Evolutionary conservation across 2,113 vertebrate species (phyloP).

Genomic region (Lates calcarifer): DNA sequence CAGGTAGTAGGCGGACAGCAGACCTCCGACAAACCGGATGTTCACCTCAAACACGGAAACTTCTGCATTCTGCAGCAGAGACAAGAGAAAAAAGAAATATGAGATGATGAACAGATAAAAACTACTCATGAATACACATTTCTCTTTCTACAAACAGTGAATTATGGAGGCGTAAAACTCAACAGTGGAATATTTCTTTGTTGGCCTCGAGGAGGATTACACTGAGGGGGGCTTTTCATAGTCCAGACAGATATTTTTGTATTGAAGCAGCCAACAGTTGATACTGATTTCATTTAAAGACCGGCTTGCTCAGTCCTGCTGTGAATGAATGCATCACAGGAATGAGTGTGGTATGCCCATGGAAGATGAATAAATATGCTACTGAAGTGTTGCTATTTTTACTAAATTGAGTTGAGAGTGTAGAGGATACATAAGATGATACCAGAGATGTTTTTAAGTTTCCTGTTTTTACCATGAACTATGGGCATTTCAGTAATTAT

Average conservation of each 20-base stretch:
- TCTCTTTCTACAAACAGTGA: not conserved
- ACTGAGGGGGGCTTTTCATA: slow-evolving; percentile 4
- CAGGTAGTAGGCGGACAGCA: slow-evolving; percentile 97
- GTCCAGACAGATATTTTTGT: slow-evolving; percentile 17
- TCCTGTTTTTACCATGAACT: not conserved
- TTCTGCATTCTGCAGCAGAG: slow-evolving; percentile 90
- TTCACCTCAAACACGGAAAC: slow-evolving; percentile 99
- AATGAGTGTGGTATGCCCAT: not conserved
- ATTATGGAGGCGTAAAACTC: not conserved
- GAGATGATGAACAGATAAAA: not conserved
- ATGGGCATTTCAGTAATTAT: not conserved
- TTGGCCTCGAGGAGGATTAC: slow-evolving; percentile 1
- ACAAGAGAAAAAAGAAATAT: not conserved
- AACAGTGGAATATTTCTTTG: not conserved
- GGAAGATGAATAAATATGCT: not conserved
- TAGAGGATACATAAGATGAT: not conserved
- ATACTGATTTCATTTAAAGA: not conserved
- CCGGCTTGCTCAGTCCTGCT: not conserved
- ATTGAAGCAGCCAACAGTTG: not conserved
- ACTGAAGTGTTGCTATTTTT: too few species aligned
- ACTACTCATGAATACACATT: not conserved
- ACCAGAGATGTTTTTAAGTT: not conserved
- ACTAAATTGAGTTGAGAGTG: too few species aligned
- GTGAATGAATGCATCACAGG: not conserved
- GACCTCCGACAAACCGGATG: slow-evolving; percentile 97